Percentiles rank a stretch among this genome's conserved stretches.
phyloP scores from a whole-genome alignment of 2,888 invertebrate species.

The Mactromeris polynyma region DNA sequence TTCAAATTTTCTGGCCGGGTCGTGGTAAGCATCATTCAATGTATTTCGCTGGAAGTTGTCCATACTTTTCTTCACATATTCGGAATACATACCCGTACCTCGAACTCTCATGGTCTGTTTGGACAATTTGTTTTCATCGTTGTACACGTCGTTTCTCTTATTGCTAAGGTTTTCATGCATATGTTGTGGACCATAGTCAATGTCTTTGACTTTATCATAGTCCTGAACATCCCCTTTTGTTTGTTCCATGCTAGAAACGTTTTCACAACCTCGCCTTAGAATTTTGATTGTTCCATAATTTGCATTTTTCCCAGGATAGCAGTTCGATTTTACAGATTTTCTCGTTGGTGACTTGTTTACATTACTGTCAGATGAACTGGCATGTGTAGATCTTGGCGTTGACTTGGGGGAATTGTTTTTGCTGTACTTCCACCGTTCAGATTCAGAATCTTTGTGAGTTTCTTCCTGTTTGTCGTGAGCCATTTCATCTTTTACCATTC shows the following conservation, averaged over 20 bases:
- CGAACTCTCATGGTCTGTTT: neutral
- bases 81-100: neutral
- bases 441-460: neutral
- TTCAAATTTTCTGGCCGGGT: neutral
- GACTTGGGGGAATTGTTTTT: neutral
- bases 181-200: neutral
- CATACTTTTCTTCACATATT: neutral
- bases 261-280: constrained; percentile 17
- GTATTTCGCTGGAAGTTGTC: neutral
- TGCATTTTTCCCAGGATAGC: neutral
- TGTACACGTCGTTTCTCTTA: neutral
- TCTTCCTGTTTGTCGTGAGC: neutral
- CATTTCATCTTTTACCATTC: neutral
- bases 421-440: neutral
- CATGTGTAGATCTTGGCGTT: constrained; percentile 1
- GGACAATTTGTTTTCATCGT: neutral
- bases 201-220: constrained; percentile 7
- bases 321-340: neutral
- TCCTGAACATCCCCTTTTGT: neutral
- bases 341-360: neutral
- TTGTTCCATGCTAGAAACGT: constrained; percentile 4
- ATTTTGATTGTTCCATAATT: neutral
- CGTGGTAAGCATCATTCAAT: neutral
- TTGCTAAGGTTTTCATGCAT: neutral
- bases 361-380: constrained; percentile 28